Base-by-base conservation (phyloP, 2,888 invertebrate species). In the Epirrhoe alternata region DNA sequence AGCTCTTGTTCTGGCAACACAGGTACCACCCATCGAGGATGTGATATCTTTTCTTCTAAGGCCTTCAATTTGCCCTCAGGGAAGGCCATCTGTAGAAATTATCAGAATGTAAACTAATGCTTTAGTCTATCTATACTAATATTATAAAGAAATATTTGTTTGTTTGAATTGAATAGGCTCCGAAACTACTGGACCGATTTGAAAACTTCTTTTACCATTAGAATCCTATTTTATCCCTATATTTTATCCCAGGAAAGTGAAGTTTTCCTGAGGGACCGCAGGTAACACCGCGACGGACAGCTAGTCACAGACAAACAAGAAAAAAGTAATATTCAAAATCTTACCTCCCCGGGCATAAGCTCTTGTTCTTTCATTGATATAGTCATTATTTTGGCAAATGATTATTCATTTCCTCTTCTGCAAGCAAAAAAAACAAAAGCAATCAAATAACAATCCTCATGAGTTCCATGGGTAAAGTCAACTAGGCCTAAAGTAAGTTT, bases 11-110 rank as follows among this genome's bases (percentile, higher is more conserved):
- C 98, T 10, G 99, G 98, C 81, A 99, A 92, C 60, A 99, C 99
- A 42, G 99, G 99, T 59, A 99, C 99, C 70, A 99, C 98, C 99
- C 99, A 99, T 81, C 99, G 95, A 66, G 98, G 97, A 92, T 97
- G 97, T 79, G 98, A 98, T 86, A 99, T 98, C 95, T 99, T 99
- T 87, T 98, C 98, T 92, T 99, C 98, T 79, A 99, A 94, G 78
- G 97, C 96, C 76, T 96, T 96, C 85, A 99, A 93, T 89, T 98
- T 98, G 57, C 96, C 95, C 82, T 96, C 95, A 71, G 99, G 99
- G 94, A 99, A 99, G 73, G 81, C 81, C 86, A 90, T 89, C 92
- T 93, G 73, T 51, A 78, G 6, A 75, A 70, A 65, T 51, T 38
- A 14, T 1, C 14, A 56, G 47, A 45, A 38, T 33, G 0, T 16